Evolutionary conservation across 1,140 invertebrate species (phyloP).

Genomic region (Leptopilina boulardi): DNA sequence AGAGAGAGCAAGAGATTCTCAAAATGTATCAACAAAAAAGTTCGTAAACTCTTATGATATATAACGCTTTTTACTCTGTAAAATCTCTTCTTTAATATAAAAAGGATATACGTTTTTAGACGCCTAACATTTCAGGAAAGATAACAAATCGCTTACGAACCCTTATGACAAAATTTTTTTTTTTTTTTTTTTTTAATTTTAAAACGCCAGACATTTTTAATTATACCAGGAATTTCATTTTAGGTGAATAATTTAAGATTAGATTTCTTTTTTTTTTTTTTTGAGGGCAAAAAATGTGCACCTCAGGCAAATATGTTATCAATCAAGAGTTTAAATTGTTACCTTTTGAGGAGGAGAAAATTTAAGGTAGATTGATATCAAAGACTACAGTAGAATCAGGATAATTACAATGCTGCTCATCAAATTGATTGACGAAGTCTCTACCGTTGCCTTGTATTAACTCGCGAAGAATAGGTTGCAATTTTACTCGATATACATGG

Average conservation of each 20-base stretch:
- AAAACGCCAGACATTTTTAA: no score
- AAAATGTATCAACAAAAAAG: background rate
- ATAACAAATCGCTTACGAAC: no score
- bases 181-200: no score
- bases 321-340: slow-evolving; percentile 18
- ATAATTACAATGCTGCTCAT: slow-evolving; percentile 28
- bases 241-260: no score
- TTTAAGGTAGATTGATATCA: background rate
- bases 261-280: no score
- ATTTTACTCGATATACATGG: slow-evolving; percentile 41
- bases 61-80: background rate
- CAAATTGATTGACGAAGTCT: slow-evolving; percentile 9
- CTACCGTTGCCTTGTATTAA: background rate
- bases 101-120: background rate
- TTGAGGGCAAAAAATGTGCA: no score
- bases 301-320: slow-evolving; percentile 13
- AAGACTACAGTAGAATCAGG: background rate
- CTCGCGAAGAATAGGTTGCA: slow-evolving; percentile 40
- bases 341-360: background rate
- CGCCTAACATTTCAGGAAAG: no score
- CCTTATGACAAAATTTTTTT: no score
- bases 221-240: no score
- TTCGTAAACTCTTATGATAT: slow-evolving; percentile 33
- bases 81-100: slow-evolving; percentile 44
- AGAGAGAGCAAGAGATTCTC: no score